Base-by-base conservation (phyloP, 2,888 invertebrate species). In the Linnaemya tessellans region DNA sequence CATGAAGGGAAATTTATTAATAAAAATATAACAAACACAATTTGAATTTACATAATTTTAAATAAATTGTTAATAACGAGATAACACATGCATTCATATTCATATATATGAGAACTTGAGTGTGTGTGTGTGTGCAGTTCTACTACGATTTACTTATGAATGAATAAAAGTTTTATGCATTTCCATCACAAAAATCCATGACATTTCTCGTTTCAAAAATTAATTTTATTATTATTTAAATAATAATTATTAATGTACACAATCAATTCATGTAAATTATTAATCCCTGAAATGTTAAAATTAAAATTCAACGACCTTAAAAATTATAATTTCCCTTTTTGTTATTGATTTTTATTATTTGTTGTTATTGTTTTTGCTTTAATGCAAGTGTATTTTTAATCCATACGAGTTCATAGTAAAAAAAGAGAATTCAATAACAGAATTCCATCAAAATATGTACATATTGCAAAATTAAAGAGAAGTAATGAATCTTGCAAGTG, bases 271-370 rank as follows among this genome's bases (percentile, higher is more conserved):
- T 67, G 22, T 18, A 38, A 38, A 62, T 67, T 65, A 35, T 30
- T 54, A 20, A 51, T 7, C n/a, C 7, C 51, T 64, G 64, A 74
- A 62, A 15, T 38, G 8, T 10, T n/a, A 1, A 51, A 80, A 58
- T 73, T 56, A 15, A 41, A 80, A 67, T 73, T 51, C 73, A 74
- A 58, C 38, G 80, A 60, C 73, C 80, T 80, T 43, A 70, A 62
- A 49, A 5, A 46, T 20, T 56, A 35, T n/a, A 11, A 4, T 22
- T 64, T 22, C 1, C 4, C 18, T n/a, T 62, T 62, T 1, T n/a
- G n/a, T 51, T 35, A 22, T 38, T 62, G 9, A n/a, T 62, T 43
- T 43, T 11, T n/a, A 43, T 43, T 43, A 13, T 7, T 43, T 43
- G 30, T 30, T 30, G 30, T 30, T 30, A 30, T 30, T 30, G 30